Evolutionary conservation across 1,140 invertebrate genomes (phyloP).

Genomic region (Brachionus rotundiformis): DNA sequence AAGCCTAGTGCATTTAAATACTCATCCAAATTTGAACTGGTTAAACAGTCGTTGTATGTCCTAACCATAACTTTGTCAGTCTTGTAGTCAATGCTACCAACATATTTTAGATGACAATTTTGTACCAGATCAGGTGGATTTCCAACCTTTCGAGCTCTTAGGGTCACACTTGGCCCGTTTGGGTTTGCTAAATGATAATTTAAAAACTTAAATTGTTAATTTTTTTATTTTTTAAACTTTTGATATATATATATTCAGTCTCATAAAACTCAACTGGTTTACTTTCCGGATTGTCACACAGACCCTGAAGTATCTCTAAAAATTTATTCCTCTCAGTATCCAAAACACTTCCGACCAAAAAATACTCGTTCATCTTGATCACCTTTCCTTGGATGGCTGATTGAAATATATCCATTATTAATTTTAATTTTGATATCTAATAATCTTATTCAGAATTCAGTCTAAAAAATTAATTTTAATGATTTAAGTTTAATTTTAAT

Average conservation of each 20-base stretch:
- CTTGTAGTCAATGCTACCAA: constrained; percentile 29
- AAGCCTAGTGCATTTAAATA: constrained; percentile 24
- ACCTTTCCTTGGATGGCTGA: constrained; percentile 33
- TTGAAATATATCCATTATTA: constrained; percentile 46
- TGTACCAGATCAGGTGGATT: not conserved
- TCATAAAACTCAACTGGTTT: constrained; percentile 42
- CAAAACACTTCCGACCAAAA: constrained; percentile 46
- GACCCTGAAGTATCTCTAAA: constrained; percentile 38
- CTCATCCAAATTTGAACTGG: constrained; percentile 34
- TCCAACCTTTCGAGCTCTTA: not conserved
- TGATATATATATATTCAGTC: constrained; percentile 36
- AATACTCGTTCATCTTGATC: constrained; percentile 46
- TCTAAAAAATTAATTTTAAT: too few relatives aligned
- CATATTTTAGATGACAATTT: constrained; percentile 43
- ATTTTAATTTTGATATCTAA: not conserved
- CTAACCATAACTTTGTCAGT: constrained; percentile 48
- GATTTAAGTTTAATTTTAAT: too few relatives aligned
- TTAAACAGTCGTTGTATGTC: constrained; percentile 40
- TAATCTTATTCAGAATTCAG: not conserved
- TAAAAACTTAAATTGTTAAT: not conserved
- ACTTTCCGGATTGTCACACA: constrained; percentile 45
- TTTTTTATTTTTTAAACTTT: not conserved
- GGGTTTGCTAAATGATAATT: not conserved
- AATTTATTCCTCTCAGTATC: constrained; percentile 23
- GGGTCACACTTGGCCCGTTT: constrained; percentile 15